These are phyloP conservation scores for Cyclopterus lumpus DNA, from an alignment of 2,797 vertebrate species.

Conservation along the genomic window DNA sequence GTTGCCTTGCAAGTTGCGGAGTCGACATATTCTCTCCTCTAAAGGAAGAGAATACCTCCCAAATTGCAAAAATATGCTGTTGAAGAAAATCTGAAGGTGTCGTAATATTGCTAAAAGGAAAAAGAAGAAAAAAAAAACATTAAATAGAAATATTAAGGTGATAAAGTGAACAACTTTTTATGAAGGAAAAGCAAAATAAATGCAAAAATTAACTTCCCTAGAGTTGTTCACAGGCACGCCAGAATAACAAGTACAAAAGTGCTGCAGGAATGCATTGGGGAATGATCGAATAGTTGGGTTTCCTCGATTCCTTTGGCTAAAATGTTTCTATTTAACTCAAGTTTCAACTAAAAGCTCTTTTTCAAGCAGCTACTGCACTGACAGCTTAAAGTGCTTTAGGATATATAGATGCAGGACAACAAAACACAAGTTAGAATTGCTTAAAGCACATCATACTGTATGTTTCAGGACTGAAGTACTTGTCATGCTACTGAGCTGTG, in stretches of 20 bases:
- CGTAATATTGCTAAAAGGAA: conserved; percentile 14
- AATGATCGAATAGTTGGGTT: conserved; percentile 21
- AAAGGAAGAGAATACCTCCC: conserved; percentile 12
- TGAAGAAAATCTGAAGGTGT: conserved; percentile 17
- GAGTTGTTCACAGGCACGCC: conserved; percentile 17
- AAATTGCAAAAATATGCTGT: conserved; percentile 4
- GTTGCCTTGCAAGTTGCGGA: conserved; percentile 20
- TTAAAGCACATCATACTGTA: conserved; percentile 44
- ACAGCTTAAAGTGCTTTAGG: conserved; percentile 31
- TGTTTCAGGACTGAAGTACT: conserved; percentile 46
- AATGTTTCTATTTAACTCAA: conserved; percentile 39
- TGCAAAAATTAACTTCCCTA: not conserved
- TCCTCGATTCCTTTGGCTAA: conserved; percentile 25
- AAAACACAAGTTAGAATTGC: conserved; percentile 34
- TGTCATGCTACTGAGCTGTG: conserved; percentile 50
- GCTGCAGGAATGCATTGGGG: conserved; percentile 28
- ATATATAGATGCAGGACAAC: conserved; percentile 30
- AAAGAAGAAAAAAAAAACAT: not conserved
- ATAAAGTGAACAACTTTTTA: conserved; percentile 17
- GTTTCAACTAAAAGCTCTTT: conserved; percentile 31
- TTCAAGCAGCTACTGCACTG: conserved; percentile 18
- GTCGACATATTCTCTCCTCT: conserved; percentile 41
- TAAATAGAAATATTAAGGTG: conserved; percentile 12
- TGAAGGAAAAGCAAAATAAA: conserved; percentile 1
- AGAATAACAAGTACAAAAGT: conserved; percentile 33